phyloP scores from a whole-genome alignment of 2,888 invertebrate species.

The Theretra japonica region DNA sequence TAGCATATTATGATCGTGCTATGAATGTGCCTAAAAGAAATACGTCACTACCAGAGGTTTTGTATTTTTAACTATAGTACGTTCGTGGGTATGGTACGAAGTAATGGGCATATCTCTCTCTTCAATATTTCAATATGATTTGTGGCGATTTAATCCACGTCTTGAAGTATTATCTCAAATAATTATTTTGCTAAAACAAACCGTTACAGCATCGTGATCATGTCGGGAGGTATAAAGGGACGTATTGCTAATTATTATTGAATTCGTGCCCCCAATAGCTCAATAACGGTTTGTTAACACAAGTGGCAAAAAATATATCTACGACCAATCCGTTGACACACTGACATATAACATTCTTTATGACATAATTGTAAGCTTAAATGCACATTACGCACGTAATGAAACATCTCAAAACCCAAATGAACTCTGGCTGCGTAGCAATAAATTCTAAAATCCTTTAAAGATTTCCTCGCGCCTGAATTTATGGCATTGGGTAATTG shows the following conservation, averaged over 20 bases:
- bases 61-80: no score
- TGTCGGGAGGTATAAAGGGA: neutral
- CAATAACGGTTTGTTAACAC: slow-evolving; percentile 30
- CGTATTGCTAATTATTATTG: slow-evolving; percentile 20
- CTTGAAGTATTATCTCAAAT: no score
- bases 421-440: neutral
- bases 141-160: no score
- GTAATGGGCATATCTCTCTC: no score
- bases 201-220: neutral
- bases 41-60: no score
- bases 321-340: slow-evolving; percentile 30
- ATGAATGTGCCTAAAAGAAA: no score
- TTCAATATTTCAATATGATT: no score
- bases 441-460: neutral
- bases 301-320: slow-evolving; percentile 29
- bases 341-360: slow-evolving; percentile 32
- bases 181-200: neutral
- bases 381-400: neutral
- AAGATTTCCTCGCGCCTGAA: neutral
- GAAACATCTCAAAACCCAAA: neutral
- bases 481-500: slow-evolving; percentile 18
- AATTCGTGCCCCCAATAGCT: slow-evolving; percentile 31
- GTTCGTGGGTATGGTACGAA: no score
- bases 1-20: no score
- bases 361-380: slow-evolving; percentile 27